Conservation (phyloP, 2,113 vertebrate genomes). For the Pygathrix nemaeus region DNA sequence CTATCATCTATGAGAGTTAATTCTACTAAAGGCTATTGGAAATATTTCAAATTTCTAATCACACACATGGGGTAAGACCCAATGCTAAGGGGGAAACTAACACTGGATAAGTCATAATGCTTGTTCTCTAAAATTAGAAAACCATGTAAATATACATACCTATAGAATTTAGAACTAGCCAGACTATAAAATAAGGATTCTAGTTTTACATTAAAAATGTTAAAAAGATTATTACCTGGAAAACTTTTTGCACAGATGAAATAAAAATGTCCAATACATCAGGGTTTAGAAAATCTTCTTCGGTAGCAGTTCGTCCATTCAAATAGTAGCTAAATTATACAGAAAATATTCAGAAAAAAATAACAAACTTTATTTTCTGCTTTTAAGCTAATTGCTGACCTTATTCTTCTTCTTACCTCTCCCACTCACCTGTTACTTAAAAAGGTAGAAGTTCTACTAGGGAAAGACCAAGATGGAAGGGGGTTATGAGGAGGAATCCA, state of each 20-base stretch:
- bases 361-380: neutral
- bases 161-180: constrained; percentile 4
- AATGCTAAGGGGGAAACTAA: neutral
- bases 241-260: constrained; percentile 82
- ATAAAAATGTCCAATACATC: constrained; percentile 90
- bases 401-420: neutral
- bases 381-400: neutral
- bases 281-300: constrained; percentile 92
- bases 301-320: constrained; percentile 90
- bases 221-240: constrained; percentile 85
- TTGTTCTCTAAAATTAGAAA: constrained; percentile 17
- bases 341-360: neutral
- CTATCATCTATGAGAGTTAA: neutral
- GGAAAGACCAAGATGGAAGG: neutral
- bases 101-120: neutral
- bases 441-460: neutral
- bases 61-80: neutral
- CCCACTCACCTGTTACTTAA: neutral
- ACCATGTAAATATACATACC: neutral
- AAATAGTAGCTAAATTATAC: constrained; percentile 92
- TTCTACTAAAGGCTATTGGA: neutral
- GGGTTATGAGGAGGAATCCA: neutral
- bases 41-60: constrained; percentile 21
- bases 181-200: neutral
- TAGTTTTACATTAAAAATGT: neutral